Percentiles rank a stretch among this genome's conserved stretches.
phyloP scores from a whole-genome alignment of 2,797 vertebrate genomes.

The Chelon labrosus region DNA sequence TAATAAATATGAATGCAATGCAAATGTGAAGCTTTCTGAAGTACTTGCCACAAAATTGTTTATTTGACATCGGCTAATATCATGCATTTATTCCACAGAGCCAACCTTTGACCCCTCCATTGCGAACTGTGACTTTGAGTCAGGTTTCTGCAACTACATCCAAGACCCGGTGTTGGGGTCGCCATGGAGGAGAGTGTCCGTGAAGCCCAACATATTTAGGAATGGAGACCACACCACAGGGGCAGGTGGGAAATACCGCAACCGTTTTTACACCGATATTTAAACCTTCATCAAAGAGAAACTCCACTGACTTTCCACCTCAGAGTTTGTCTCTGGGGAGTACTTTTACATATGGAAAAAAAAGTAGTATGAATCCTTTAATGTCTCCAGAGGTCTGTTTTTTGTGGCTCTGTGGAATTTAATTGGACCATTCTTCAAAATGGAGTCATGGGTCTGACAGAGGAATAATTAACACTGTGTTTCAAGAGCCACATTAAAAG shows the following conservation, averaged over 20 bases:
- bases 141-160: slow-evolving; percentile 89
- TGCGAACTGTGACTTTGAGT: slow-evolving; percentile 93
- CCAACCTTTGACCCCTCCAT: slow-evolving; percentile 85
- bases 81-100: slow-evolving; percentile 75
- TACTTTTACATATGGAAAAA: too few species aligned
- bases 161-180: slow-evolving; percentile 82
- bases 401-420: too few species aligned
- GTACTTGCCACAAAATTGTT: not conserved
- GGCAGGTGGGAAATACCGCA: slow-evolving; percentile 81
- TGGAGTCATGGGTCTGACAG: too few species aligned
- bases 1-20: not conserved
- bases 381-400: too few species aligned
- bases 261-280: not conserved
- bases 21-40: not conserved
- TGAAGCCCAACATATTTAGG: slow-evolving; percentile 91
- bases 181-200: slow-evolving; percentile 90
- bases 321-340: not conserved
- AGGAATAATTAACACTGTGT: too few species aligned
- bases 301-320: not conserved
- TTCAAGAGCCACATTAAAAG: too few species aligned
- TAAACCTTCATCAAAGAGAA: not conserved
- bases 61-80: not conserved
- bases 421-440: too few species aligned
- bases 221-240: slow-evolving; percentile 94
- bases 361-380: too few species aligned